phyloP scores from a whole-genome alignment of 2,113 vertebrate genomes.

The Triplophysa siluroides region DNA sequence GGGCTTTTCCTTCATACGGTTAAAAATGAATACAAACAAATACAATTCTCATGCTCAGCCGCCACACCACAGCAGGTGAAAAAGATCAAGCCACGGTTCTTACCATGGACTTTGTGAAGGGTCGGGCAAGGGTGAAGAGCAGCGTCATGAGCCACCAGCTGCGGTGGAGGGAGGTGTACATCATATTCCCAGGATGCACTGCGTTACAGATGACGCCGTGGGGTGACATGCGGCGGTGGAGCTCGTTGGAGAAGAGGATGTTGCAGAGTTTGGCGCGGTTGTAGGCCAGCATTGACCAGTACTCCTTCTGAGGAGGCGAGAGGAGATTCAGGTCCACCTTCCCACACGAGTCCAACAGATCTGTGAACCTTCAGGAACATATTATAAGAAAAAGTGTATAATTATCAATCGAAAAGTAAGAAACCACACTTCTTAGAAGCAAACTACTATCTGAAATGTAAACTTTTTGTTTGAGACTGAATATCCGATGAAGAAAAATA shows the following conservation, averaged over 20 bases:
- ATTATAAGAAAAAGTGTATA: too few species aligned
- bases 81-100: slow-evolving; percentile 53
- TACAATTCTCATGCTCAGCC: not conserved
- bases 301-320: slow-evolving; percentile 84
- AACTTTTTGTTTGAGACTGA: too few species aligned
- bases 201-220: slow-evolving; percentile 86
- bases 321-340: slow-evolving; percentile 86
- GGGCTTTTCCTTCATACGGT: too few species aligned
- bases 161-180: slow-evolving; percentile 88
- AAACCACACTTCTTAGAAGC: too few species aligned
- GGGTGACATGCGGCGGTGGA: slow-evolving; percentile 88
- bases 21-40: too few species aligned
- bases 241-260: slow-evolving; percentile 90
- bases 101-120: slow-evolving; percentile 98
- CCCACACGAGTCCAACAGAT: slow-evolving; percentile 83
- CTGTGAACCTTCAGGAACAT: slow-evolving; percentile 82
- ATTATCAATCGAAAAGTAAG: too few species aligned
- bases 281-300: slow-evolving; percentile 97
- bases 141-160: slow-evolving; percentile 94
- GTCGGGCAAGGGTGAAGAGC: slow-evolving; percentile 88
- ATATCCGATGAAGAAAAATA: too few species aligned
- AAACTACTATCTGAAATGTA: too few species aligned
- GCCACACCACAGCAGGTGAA: not conserved
- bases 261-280: slow-evolving; percentile 97
- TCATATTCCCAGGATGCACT: slow-evolving; percentile 94